Percentiles rank a stretch among this genome's conserved stretches.
These are phyloP conservation scores for Numenius phaeopus DNA, from an alignment of 2,797 vertebrate species.

Conservation along the genomic window DNA sequence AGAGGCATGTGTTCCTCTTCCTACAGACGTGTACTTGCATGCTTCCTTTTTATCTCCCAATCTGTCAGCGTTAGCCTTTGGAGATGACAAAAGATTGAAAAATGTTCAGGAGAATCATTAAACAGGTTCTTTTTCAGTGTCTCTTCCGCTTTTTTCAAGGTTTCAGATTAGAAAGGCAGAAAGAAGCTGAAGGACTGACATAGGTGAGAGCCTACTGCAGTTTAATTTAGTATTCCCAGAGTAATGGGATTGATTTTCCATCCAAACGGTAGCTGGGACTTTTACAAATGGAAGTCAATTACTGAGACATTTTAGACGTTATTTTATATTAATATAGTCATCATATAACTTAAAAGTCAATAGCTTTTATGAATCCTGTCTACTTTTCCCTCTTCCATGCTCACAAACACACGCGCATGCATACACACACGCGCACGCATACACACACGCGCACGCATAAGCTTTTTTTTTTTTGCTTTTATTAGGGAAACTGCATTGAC, in stretches of 20 bases:
- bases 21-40: constrained; percentile 40
- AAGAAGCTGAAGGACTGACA: constrained; percentile 6
- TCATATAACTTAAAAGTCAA: not conserved
- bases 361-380: not conserved
- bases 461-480: constrained; percentile 8
- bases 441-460: not conserved
- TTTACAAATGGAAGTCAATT: constrained; percentile 46
- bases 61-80: constrained; percentile 14
- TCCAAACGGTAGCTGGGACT: constrained; percentile 13
- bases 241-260: not conserved
- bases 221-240: not conserved
- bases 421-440: rapidly evolving
- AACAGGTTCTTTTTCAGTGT: constrained; percentile 37
- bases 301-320: not conserved
- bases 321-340: not conserved
- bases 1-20: constrained; percentile 31
- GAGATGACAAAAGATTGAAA: constrained; percentile 27
- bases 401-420: not conserved
- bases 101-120: constrained; percentile 21
- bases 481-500: not conserved
- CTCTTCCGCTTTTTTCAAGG: constrained; percentile 5
- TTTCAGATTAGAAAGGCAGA: constrained; percentile 17
- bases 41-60: constrained; percentile 45
- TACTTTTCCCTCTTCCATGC: not conserved
- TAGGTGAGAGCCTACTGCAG: constrained; percentile 28